Evolutionary conservation across 2,113 vertebrate genomes (phyloP), one percentile per base, ranked within the genome.

Genomic region (Hucho hucho): DNA sequence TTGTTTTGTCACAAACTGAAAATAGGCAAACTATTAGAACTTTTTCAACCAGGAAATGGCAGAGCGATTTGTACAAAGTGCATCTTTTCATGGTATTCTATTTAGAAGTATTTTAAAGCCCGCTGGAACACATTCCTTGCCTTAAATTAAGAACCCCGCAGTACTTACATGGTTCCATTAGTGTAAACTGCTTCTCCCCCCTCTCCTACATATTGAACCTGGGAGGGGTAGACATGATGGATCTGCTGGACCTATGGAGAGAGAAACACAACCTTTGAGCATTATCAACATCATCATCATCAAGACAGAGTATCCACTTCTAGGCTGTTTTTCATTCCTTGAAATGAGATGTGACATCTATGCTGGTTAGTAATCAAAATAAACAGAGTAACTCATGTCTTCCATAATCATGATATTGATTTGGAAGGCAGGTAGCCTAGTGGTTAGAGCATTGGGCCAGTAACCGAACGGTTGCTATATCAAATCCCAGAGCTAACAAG

Each of bases 151-250:
- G 58, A 37, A 71, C 0, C 6, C 6, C 70, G 58, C 6, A 65
- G 3, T 26, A 79, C 96, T 93, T 93, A 99, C 97, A 98, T 96
- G 77, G 97, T 94, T 91, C 97, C 97, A 25, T 98, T 99, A 73
- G 96, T 90, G 81, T 98, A 99, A 87, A 98, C 93, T 0, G 96
- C 83, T 24, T 99, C 97, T 67, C 93, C 95, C 26, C 95, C 95
- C 78, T 99, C 97, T 79, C 88, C 90, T 81, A 98, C 95, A 77
- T 98, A 99, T 86, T 98, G 97, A 87, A 98, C 96, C 89, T 98
- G 97, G 12, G 95, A 84, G 1, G 96, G 96, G 79, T 98, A 99
- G 1, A 97, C 92, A 11, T 98, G 98, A 79, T 96, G 97, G 72
- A 95, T 95, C 0, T 95, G 86, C 80, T 96, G 97, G 12, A 98